A percentile compares a stretch with the other conserved stretches of the same genome.
Evolutionary conservation across 2,113 vertebrate species (phyloP).

Genomic region (Neolamprologus sp.): DNA sequence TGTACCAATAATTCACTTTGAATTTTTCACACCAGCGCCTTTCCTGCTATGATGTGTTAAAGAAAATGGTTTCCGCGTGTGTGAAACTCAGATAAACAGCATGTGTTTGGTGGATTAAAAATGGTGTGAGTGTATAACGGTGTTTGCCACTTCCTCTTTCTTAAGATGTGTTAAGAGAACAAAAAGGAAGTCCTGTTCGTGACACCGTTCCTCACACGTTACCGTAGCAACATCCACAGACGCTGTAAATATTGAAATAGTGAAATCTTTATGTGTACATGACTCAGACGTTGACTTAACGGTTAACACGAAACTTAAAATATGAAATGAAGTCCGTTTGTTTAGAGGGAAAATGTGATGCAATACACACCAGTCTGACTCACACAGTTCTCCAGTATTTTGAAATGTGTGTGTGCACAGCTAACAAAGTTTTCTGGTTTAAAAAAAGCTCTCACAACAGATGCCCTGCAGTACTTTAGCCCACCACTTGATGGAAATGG

Average conservation of each 20-base stretch:
- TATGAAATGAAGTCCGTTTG: background rate
- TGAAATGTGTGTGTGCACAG: background rate
- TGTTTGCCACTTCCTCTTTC: conserved; percentile 30
- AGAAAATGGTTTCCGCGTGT: background rate
- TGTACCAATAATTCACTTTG: background rate
- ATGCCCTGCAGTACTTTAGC: conserved; percentile 25
- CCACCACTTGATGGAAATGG: conserved; percentile 54
- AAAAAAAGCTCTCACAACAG: background rate
- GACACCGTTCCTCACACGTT: background rate
- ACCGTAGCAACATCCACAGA: background rate
- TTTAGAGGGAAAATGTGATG: background rate
- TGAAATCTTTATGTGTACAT: background rate
- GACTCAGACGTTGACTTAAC: background rate
- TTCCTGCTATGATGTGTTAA: background rate
- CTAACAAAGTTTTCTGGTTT: background rate
- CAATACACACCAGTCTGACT: background rate
- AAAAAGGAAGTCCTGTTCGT: conserved; percentile 24
- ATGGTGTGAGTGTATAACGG: background rate
- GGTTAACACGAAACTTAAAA: background rate
- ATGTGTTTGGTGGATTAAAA: background rate
- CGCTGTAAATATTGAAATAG: background rate
- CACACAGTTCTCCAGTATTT: background rate
- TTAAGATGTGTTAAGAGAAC: background rate
- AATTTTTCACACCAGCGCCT: background rate
- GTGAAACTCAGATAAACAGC: background rate